phyloP scores from a whole-genome alignment of 1,140 invertebrate genomes.

The Stratiolaelaps scimitus region DNA sequence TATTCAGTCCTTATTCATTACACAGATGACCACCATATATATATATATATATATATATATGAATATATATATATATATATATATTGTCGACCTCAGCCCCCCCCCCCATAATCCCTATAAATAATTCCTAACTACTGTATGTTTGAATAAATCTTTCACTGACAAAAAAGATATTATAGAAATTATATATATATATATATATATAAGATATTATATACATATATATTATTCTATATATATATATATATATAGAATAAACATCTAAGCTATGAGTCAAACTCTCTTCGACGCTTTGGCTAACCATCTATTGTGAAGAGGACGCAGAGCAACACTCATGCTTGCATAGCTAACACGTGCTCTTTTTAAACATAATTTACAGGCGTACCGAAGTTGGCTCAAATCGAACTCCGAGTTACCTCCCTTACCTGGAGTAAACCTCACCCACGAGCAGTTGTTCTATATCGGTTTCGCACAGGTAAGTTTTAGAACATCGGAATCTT shows the following conservation, averaged over 20 bases:
- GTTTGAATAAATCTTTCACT: too few species aligned
- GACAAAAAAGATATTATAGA: not conserved
- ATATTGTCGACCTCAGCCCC: too few species aligned
- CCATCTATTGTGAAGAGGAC: too few species aligned
- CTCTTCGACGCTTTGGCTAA: too few species aligned
- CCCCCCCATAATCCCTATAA: too few species aligned
- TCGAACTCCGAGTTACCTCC: slow-evolving; percentile 47
- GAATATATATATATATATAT: too few species aligned
- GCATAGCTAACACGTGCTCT: not conserved
- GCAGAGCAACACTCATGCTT: too few species aligned
- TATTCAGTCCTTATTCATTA: too few species aligned
- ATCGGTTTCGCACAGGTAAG: slow-evolving; percentile 74
- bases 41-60: too few species aligned
- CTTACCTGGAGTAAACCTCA: slow-evolving; percentile 65
- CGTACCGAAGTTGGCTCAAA: slow-evolving; percentile 53
- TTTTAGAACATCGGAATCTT: not conserved
- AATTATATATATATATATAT: not conserved
- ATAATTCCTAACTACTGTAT: too few species aligned
- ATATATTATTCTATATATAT: not conserved
- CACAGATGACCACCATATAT: not conserved
- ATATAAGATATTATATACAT: slow-evolving; percentile 7
- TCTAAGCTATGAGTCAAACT: too few species aligned
- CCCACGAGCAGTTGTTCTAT: slow-evolving; percentile 79
- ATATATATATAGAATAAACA: not conserved
- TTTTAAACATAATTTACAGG: slow-evolving; percentile 39